Base-by-base conservation (phyloP, 2,888 invertebrate species). In the Agrotis ipsilon region DNA sequence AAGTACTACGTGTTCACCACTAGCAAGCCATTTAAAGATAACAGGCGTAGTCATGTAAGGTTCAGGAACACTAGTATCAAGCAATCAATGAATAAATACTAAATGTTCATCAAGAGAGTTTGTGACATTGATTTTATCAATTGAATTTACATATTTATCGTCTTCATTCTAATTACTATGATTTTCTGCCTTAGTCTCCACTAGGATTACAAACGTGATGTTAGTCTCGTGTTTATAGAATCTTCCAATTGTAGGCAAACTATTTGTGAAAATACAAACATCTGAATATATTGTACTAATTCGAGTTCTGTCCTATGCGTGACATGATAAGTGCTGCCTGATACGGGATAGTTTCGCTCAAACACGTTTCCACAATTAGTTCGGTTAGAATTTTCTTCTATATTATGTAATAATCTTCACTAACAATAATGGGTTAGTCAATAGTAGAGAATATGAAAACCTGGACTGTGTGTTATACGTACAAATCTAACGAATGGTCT, bases 271-370 rank as follows among this genome's bases (percentile, higher is more conserved):
- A 18, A 75, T n/a, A 27, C 14, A 9, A 7, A 9, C n/a, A 32
- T 24, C 18, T n/a, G 24, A 51, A 55, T 60, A 11, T 27, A 39
- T 39, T 11, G 0, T 2, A 1, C 39, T 39, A 49, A 43, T 21
- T 19, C 27, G 49, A n/a, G 11, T 13, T 3, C 13, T 43, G 1
- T 6, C 13, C 21, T 6, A 48, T 46, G 19, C 32, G 19, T 66
- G 24, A 21, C 24, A n/a, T 24, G 57, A 62, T 66, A 58, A 60
- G 79, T 81, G 72, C 60, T 62, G 54, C 13, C 39, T 58, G 27
- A 24, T 19, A 43, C 11, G 39, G 24, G 11, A 48, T 14, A 52
- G 6, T 58, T 54, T 58, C 48, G 4, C 1, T 18, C 7, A 0
- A 21, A 27, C 0, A 24, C 16, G 14, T 49, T 43, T 18, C 51